phyloP scores from a whole-genome alignment of 2,113 vertebrate species.

The Arothron firmamentum region DNA sequence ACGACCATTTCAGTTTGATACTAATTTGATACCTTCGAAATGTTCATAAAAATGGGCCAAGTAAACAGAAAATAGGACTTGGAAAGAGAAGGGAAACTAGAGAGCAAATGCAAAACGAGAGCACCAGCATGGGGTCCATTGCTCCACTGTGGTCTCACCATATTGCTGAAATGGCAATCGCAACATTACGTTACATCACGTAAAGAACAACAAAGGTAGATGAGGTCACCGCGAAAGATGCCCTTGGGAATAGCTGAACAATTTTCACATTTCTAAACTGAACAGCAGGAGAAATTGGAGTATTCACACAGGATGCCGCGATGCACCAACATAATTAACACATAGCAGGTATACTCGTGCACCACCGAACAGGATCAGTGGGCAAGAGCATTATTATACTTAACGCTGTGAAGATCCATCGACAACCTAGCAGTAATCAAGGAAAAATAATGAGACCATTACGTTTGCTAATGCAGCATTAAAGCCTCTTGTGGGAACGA shows the following conservation, averaged over 20 bases:
- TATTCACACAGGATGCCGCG: slow-evolving; percentile 28
- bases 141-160: slow-evolving; percentile 29
- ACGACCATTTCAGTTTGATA: no score
- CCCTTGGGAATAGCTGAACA: slow-evolving; percentile 5
- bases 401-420: slow-evolving; percentile 34
- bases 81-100: neutral
- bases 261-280: no score
- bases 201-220: slow-evolving; percentile 1
- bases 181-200: slow-evolving; percentile 47
- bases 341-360: slow-evolving; percentile 14
- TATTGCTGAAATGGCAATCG: slow-evolving; percentile 52
- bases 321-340: slow-evolving; percentile 50
- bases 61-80: slow-evolving; percentile 14
- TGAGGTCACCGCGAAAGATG: slow-evolving; percentile 38
- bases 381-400: slow-evolving; percentile 60
- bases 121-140: slow-evolving; percentile 13
- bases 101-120: slow-evolving; percentile 3
- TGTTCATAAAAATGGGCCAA: neutral
- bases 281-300: neutral
- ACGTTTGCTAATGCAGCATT: slow-evolving; percentile 35
- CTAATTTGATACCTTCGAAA: no score
- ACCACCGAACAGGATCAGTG: slow-evolving; percentile 52
- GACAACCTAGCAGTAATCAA: slow-evolving; percentile 42
- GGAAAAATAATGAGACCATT: slow-evolving; percentile 62
- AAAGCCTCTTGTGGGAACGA: slow-evolving; percentile 28